A percentile compares a stretch with the other conserved stretches of the same genome.
These are phyloP conservation scores for Bombus turneri DNA, from an alignment of 1,140 invertebrate species.

Conservation along the genomic window DNA sequence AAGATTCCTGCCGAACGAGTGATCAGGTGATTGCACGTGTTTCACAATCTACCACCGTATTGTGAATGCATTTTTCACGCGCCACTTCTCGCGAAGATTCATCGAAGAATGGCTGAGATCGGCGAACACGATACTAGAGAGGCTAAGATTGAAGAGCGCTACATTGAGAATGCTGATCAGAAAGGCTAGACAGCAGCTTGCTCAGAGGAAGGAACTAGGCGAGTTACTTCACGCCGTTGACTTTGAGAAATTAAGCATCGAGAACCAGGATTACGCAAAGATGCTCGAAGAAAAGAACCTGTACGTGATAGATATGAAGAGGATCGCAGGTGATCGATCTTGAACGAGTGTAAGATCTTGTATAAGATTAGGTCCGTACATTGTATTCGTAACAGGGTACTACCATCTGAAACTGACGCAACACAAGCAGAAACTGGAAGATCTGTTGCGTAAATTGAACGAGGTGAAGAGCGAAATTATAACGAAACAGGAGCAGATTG, in stretches of 20 bases:
- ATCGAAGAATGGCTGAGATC: slow-evolving; percentile 82
- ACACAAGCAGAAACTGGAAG: slow-evolving; percentile 80
- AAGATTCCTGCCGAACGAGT: slow-evolving; percentile 83
- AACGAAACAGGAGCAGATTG: slow-evolving; percentile 58
- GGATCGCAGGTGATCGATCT: slow-evolving; percentile 76
- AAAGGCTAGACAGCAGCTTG: slow-evolving; percentile 81
- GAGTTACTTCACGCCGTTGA: slow-evolving; percentile 82
- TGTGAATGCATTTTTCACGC: slow-evolving; percentile 19
- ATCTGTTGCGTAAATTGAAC: slow-evolving; percentile 77
- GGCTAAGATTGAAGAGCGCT: slow-evolving; percentile 81
- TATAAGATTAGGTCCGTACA: background rate
- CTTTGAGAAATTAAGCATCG: slow-evolving; percentile 84
- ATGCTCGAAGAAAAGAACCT: slow-evolving; percentile 80
- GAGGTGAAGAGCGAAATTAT: slow-evolving; percentile 72
- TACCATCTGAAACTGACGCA: slow-evolving; percentile 78
- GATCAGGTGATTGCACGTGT: slow-evolving; percentile 73
- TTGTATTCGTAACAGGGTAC: slow-evolving; percentile 50
- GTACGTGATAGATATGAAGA: slow-evolving; percentile 81
- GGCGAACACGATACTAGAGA: slow-evolving; percentile 80
- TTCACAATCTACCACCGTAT: background rate
- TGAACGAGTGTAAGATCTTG: background rate
- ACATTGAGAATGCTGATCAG: slow-evolving; percentile 81
- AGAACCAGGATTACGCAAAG: slow-evolving; percentile 80
- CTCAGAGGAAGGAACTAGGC: slow-evolving; percentile 80
- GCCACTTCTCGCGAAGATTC: slow-evolving; percentile 64